Evolutionary conservation across 2,797 vertebrate species (phyloP).

Genomic region (Clamator glandarius): DNA sequence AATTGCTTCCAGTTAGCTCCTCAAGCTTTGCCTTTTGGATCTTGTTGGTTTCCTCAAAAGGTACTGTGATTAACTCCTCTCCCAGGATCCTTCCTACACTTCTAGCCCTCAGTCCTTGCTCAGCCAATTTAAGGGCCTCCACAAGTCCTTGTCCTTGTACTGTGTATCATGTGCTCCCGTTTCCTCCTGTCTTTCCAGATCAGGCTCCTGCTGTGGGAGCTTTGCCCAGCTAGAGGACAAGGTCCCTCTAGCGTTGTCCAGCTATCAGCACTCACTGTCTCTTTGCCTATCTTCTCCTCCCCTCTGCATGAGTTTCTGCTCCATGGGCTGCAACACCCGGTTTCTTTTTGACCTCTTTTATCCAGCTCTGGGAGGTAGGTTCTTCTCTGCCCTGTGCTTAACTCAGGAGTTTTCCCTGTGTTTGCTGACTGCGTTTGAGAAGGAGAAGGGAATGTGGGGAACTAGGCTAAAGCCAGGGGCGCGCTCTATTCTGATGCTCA

Average conservation of each 20-base stretch:
- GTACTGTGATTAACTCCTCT: not conserved
- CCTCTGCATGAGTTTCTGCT: not conserved
- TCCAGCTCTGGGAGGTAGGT: not conserved
- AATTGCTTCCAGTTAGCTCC: not conserved
- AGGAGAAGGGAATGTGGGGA: not conserved
- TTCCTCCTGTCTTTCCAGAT: not conserved
- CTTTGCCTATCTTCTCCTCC: not conserved
- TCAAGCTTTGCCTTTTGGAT: not conserved
- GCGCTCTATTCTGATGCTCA: not conserved
- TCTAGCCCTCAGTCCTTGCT: not conserved
- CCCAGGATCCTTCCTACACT: not conserved
- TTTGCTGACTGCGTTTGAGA: not conserved
- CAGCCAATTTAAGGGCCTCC: not conserved
- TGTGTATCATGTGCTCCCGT: rapidly evolving
- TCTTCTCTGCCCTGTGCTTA: rapidly evolving
- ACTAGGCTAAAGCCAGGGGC: not conserved
- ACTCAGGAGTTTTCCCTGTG: not conserved
- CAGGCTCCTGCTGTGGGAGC: not conserved
- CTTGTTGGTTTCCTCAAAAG: not conserved
- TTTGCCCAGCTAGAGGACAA: not conserved
- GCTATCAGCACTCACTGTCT: not conserved
- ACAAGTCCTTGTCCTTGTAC: not conserved
- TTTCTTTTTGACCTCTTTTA: not conserved
- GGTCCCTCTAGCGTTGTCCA: not conserved
- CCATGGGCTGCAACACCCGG: not conserved